A percentile compares a stretch with the other conserved stretches of the same genome.
phyloP scores from a whole-genome alignment of 2,888 invertebrate species.

The Scaptomyza reducta region DNA sequence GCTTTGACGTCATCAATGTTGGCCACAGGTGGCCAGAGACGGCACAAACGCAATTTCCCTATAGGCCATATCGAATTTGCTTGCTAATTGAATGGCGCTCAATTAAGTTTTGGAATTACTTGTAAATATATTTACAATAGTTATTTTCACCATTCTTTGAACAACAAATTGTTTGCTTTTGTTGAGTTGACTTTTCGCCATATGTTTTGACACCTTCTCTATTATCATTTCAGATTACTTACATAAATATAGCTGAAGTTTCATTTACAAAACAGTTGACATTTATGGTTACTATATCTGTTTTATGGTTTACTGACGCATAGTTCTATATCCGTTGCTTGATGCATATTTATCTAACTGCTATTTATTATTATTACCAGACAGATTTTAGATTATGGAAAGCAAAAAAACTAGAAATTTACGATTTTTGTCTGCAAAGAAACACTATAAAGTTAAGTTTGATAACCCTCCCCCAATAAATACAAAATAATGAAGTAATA shows the following conservation, averaged over 20 bases:
- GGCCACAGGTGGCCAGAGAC: conserved; percentile 31
- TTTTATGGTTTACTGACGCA: conserved; percentile 24
- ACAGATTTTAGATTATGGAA: not conserved
- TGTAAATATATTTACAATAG: conserved; percentile 57
- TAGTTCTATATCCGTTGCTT: conserved; percentile 1
- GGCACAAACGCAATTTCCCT: conserved; percentile 29
- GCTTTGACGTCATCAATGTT: conserved; percentile 40
- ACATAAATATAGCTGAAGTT: conserved; percentile 24
- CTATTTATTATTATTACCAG: not conserved
- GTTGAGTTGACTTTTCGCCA: conserved; percentile 20
- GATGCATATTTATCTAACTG: conserved; percentile 17
- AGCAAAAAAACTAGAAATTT: not conserved
- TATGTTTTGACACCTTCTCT: conserved; percentile 60
- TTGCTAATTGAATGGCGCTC: conserved; percentile 48
- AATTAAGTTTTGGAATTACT: conserved; percentile 52
- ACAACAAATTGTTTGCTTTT: conserved; percentile 24
- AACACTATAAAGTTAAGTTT: not conserved
- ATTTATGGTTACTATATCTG: conserved; percentile 21
- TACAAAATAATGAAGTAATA: conserved; percentile 6
- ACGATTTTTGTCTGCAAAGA: not conserved
- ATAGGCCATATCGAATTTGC: conserved; percentile 21
- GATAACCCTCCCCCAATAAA: not conserved
- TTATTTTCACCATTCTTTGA: conserved; percentile 38
- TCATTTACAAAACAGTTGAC: conserved; percentile 4
- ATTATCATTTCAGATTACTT: conserved; percentile 19